Conservation (phyloP, 2,113 vertebrate genomes). For the Pandion haliaetus region DNA sequence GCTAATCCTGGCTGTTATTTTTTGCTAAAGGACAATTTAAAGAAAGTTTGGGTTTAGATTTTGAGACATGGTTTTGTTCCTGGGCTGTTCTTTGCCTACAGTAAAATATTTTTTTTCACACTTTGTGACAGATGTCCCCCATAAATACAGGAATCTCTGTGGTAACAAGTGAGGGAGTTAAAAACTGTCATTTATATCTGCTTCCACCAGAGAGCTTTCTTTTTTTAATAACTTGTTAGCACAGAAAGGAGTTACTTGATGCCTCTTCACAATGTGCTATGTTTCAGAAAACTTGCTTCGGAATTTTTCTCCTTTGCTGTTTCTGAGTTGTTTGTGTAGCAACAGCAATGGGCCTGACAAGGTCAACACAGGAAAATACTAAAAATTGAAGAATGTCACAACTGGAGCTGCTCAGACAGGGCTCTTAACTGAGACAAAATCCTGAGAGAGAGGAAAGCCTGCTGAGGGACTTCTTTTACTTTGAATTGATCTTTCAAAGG, state of each 20-base stretch:
- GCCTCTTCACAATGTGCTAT: background rate
- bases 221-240: constrained; percentile 22
- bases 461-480: background rate
- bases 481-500: background rate
- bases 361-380: background rate
- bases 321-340: background rate
- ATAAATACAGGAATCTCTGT: background rate
- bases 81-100: background rate
- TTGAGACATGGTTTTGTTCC: background rate
- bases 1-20: background rate
- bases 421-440: background rate
- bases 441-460: background rate
- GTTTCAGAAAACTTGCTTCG: background rate
- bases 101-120: background rate
- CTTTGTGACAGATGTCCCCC: background rate
- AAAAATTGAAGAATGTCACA: background rate
- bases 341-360: background rate
- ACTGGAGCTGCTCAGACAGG: background rate
- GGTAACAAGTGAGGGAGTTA: background rate
- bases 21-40: background rate
- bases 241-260: background rate
- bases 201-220: background rate
- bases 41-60: background rate
- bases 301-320: background rate
- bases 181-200: background rate